Conservation (phyloP, 1,140 invertebrate species). For the Neodiprion virginianus region DNA sequence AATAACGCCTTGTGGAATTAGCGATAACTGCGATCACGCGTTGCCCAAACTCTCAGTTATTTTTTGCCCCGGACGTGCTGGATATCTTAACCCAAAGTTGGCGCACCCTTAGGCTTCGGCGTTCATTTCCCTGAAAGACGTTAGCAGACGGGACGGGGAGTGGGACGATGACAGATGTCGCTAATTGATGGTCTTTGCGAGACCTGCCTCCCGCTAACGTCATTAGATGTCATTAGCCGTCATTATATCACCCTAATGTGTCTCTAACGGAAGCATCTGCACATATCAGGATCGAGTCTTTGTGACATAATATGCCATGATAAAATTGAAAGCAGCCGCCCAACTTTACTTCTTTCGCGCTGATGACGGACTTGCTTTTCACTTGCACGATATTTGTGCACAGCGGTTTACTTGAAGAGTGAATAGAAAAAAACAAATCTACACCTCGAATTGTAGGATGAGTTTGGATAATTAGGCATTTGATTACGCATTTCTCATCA, state of each 20-base stretch:
- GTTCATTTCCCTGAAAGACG: not conserved
- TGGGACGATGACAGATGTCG: not conserved
- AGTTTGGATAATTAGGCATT: too few species aligned
- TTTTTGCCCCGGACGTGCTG: constrained; percentile 31
- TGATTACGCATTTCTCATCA: too few species aligned
- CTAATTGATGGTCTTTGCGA: not conserved
- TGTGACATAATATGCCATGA: not conserved
- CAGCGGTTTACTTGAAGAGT: too few species aligned
- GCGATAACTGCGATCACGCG: constrained; percentile 42
- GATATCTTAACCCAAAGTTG: constrained; percentile 14
- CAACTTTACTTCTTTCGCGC: too few species aligned
- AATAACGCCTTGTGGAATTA: constrained; percentile 43
- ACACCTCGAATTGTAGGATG: too few species aligned
- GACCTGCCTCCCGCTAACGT: not conserved
- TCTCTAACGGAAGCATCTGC: not conserved
- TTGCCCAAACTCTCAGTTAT: constrained; percentile 33
- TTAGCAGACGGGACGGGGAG: not conserved
- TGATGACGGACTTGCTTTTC: too few species aligned
- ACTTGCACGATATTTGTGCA: too few species aligned
- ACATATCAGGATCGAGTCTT: not conserved
- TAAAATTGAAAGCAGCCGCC: too few species aligned
- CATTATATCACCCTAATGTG: not conserved
- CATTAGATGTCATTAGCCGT: not conserved
- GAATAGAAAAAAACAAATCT: too few species aligned
- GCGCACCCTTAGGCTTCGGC: not conserved